phyloP scores from a whole-genome alignment of 2,888 invertebrate species.

The Diploptera punctata region DNA sequence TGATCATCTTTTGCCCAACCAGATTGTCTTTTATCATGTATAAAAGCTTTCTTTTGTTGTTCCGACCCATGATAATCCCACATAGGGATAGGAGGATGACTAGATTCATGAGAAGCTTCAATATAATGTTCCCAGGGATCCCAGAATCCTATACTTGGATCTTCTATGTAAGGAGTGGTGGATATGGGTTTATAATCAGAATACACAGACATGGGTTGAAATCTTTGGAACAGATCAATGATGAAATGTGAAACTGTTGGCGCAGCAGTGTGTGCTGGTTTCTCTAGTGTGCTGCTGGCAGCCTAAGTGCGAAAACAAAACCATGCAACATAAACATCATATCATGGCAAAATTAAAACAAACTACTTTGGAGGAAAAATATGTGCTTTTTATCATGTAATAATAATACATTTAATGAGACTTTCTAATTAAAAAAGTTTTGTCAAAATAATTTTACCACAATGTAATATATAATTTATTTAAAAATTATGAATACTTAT shows the following conservation, averaged over 20 bases:
- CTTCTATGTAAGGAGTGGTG: slow-evolving; percentile 35
- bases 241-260: slow-evolving; percentile 26
- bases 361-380: not conserved
- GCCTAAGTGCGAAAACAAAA: slow-evolving; percentile 28
- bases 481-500: too few relatives aligned
- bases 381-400: not conserved
- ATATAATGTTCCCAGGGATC: slow-evolving; percentile 82
- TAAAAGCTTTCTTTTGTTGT: slow-evolving; percentile 15
- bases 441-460: too few relatives aligned
- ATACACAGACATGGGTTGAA: slow-evolving; percentile 35
- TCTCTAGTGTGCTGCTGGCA: slow-evolving; percentile 27
- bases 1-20: not conserved
- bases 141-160: slow-evolving; percentile 51
- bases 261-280: slow-evolving; percentile 20
- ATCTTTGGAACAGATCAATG: slow-evolving; percentile 23
- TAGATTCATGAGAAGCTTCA: slow-evolving; percentile 52
- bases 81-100: not conserved
- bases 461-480: too few relatives aligned
- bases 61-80: slow-evolving; percentile 35
- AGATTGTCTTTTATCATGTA: slow-evolving; percentile 10
- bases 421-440: not conserved
- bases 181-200: slow-evolving; percentile 42
- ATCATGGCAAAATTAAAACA: not conserved
- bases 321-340: slow-evolving; percentile 32
- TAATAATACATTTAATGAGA: not conserved